These are phyloP conservation scores for Novumbra hubbsi DNA, from an alignment of 2,797 vertebrate species.

Conservation along the genomic window DNA sequence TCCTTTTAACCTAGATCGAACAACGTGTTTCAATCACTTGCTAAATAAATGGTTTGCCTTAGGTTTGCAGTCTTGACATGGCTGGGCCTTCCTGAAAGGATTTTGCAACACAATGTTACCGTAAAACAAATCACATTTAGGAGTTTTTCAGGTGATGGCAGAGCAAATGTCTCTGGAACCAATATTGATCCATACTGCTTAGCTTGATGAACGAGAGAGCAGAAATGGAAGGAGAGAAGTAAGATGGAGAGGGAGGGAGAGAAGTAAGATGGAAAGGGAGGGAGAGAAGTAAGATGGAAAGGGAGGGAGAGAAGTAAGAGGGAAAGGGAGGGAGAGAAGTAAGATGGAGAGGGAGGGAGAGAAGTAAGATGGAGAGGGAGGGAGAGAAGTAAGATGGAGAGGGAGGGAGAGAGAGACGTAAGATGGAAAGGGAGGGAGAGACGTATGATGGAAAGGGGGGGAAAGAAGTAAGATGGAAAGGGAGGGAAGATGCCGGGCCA, in stretches of 20 bases:
- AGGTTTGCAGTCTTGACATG: neutral
- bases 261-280: neutral
- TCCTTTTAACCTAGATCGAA: neutral
- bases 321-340: neutral
- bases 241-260: neutral
- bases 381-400: neutral
- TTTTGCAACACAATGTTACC: constrained; percentile 1
- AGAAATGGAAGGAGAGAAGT: neutral
- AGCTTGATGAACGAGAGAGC: constrained; percentile 4
- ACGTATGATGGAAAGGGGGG: neutral
- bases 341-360: neutral
- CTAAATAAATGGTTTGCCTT: neutral
- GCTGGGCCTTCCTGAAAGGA: neutral
- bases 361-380: neutral
- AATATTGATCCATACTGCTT: constrained; percentile 14
- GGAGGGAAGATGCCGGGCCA: neutral
- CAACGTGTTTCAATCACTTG: neutral
- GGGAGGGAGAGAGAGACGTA: neutral
- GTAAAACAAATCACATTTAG: neutral
- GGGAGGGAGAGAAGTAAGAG: no score
- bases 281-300: neutral
- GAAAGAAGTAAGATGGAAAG: neutral
- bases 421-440: neutral
- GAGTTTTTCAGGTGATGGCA: constrained; percentile 7
- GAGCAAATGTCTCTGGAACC: neutral